A percentile compares a stretch with the other conserved stretches of the same genome.
These are phyloP conservation scores for Drosophila tsacasi DNA, from an alignment of 1,140 invertebrate species.

Conservation along the genomic window DNA sequence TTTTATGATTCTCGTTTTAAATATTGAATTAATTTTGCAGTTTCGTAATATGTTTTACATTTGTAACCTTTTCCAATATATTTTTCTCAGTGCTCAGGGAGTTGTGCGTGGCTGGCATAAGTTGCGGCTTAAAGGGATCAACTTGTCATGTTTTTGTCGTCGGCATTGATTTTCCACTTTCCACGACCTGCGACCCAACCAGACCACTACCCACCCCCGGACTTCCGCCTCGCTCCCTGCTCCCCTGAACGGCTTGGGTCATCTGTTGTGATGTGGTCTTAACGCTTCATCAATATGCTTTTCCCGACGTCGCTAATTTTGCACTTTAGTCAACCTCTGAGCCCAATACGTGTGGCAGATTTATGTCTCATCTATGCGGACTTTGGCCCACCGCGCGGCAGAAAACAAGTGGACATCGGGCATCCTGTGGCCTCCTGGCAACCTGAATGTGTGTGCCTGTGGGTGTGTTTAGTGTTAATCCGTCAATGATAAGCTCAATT, in stretches of 20 bases:
- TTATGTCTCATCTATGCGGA: conserved; percentile 62
- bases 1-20: neutral
- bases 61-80: neutral
- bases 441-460: conserved; percentile 28
- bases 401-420: conserved; percentile 62
- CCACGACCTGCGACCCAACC: conserved; percentile 48
- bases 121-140: conserved; percentile 83
- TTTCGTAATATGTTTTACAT: too few species aligned
- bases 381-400: conserved; percentile 8
- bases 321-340: conserved; percentile 69
- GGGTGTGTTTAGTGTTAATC: conserved; percentile 81
- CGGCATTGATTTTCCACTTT: conserved; percentile 82
- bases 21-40: too few species aligned
- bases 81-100: conserved; percentile 22
- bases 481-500: conserved; percentile 84
- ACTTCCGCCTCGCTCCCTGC: neutral
- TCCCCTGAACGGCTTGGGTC: conserved; percentile 46
- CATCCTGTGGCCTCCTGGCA: conserved; percentile 20
- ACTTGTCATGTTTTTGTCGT: conserved; percentile 80
- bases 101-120: conserved; percentile 80
- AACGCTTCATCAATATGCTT: conserved; percentile 83
- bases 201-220: conserved; percentile 11
- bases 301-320: conserved; percentile 75
- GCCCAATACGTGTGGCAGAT: conserved; percentile 73
- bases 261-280: conserved; percentile 70